Evolutionary conservation across 2,888 invertebrate species (phyloP), one percentile per base, ranked within the genome.

Genomic region (Xylota sylvarum): DNA sequence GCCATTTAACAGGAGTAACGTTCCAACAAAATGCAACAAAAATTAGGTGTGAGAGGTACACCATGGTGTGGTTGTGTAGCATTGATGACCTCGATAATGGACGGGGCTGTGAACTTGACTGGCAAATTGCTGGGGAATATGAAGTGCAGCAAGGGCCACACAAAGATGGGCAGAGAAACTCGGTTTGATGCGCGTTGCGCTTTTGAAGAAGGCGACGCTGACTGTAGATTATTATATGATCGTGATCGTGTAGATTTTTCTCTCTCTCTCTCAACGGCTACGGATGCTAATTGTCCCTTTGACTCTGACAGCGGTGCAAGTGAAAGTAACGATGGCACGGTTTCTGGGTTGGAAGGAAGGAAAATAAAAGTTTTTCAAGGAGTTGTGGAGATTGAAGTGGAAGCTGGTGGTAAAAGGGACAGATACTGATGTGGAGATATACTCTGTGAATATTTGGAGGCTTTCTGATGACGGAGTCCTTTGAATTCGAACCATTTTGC

Each of bases 11-110:
- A 73, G 79, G 48, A 80, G 56, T 73, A 72, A 55, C 40, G 69
- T 40, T 55, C 43, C 27, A 17, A 14, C 14, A 23, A 64, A 74
- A 55, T 70, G 46, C 46, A 58, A 55, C 4, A 46, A 35, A 43
- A 74, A 55, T 30, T 30, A 74, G 65, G 35, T 48, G 64, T 19
- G 62, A 32, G 43, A 52, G 40, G 70, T 40, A 48, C 46, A 52
- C 50, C n/a, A n/a, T n/a, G 27, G n/a, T 58, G 58, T 67, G 48
- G 73, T 58, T 72, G n/a, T 14, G 35, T 55, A 67, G 14, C 73
- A 43, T 58, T 50, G 81, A 69, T 81, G 81, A 70, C 81, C 76
- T 70, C 62, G 81, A 81, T 81, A 69, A 64, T 62, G 48, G 46
- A 62, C 62, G 40, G 62, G 56, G 35, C 55, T 27, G 43, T 64